phyloP scores from a whole-genome alignment of 1,140 invertebrate species.

The Aphaenogaster ashmeadi region DNA sequence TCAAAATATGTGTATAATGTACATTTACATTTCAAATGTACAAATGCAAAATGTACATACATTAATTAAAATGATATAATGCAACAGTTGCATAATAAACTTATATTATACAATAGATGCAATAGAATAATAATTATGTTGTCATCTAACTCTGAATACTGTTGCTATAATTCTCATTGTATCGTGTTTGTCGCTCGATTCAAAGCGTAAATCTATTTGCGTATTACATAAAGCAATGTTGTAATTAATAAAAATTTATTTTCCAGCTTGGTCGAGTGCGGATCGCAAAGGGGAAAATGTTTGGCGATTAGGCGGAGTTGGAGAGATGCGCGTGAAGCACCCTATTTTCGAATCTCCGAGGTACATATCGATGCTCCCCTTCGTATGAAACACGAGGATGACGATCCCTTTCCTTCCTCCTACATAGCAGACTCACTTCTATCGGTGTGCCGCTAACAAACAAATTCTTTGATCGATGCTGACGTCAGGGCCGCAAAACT shows the following conservation, averaged over 20 bases:
- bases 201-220: background rate
- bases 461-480: constrained; percentile 61
- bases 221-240: background rate
- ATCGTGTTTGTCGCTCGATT: background rate
- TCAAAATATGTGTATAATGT: background rate
- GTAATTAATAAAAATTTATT: constrained; percentile 36
- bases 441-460: constrained; percentile 31
- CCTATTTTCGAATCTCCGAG: constrained; percentile 50
- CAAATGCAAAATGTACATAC: background rate
- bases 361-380: constrained; percentile 6
- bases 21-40: constrained; percentile 5
- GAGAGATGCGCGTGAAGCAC: constrained; percentile 51
- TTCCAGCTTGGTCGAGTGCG: constrained; percentile 38
- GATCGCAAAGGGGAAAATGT: constrained; percentile 36
- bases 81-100: background rate
- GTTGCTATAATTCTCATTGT: background rate
- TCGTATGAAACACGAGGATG: constrained; percentile 14
- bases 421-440: background rate
- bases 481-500: constrained; percentile 29
- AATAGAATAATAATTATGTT: constrained; percentile 35
- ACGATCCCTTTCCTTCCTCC: background rate
- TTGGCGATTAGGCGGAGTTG: constrained; percentile 25
- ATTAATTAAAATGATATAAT: constrained; percentile 17
- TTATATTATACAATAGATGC: constrained; percentile 8
- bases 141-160: background rate